Evolutionary conservation across 2,113 vertebrate genomes (phyloP).

Genomic region (Melozone crissalis): DNA sequence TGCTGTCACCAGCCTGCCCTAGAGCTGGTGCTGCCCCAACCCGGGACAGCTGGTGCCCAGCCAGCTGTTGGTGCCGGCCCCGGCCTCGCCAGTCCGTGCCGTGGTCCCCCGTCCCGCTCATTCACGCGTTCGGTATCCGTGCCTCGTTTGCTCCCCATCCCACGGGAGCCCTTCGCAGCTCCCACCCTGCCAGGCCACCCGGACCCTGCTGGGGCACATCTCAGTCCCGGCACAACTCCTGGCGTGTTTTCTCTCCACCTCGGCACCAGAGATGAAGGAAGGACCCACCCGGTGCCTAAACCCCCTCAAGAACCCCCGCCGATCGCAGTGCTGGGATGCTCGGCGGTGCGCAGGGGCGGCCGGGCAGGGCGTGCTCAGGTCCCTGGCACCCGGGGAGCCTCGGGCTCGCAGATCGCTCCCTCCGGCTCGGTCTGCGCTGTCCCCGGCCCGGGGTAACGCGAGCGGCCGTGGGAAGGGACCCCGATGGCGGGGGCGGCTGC

Average conservation of each 20-base stretch:
- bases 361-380: not conserved
- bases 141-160: not conserved
- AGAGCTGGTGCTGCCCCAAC: not conserved
- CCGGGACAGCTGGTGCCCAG: not conserved
- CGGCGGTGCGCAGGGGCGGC: not conserved
- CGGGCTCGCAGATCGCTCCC: not conserved
- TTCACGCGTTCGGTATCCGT: accelerated
- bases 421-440: not conserved
- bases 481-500: not conserved
- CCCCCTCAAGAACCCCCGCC: accelerated
- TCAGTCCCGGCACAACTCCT: not conserved
- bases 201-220: not conserved
- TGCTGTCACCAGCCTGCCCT: conserved; percentile 34
- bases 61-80: conserved; percentile 10
- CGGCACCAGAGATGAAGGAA: not conserved
- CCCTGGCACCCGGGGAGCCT: not conserved
- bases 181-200: not conserved
- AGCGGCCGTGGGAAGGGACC: not conserved
- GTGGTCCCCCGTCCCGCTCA: not conserved
- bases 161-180: not conserved
- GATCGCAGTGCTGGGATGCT: not conserved
- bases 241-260: not conserved
- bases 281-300: not conserved
- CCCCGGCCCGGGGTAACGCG: not conserved
- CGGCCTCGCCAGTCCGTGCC: conserved; percentile 54